Evolutionary conservation across 1,140 invertebrate species (phyloP), one percentile per base, ranked within the genome.

Genomic region (Papilio polytes): DNA sequence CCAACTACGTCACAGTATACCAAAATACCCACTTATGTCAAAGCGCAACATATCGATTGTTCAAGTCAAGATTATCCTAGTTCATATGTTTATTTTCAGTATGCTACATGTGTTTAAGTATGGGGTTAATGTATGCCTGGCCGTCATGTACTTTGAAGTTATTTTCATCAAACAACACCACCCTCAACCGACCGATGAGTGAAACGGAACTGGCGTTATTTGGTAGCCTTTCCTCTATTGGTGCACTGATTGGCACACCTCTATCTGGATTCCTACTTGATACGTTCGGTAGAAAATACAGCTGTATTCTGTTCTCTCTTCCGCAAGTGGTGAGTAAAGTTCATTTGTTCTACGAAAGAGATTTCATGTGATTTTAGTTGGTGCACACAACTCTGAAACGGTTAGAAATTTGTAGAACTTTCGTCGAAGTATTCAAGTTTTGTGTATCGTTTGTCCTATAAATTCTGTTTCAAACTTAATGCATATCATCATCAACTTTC

Each of bases 131-230:
- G 66, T 92, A 85, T 53, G 83, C 90, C 0, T 93, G 91, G 91
- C 91, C 92, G 15, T 92, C 92, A 0, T 92, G 87, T 0, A 92
- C 89, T 0, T 59, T 88, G 0, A 80, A 74, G 1, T 81, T 91
- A 26, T 94, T 94, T 80, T 82, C 79, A n/a, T 92, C 92, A 0
- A 20, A 73, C 0, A 88, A 89, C 78, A 93, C 92, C 0, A 89
- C 91, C 0, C 83, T 94, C 0, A 46, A 89, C 51, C 82, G 92
- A 63, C 86, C 89, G 0, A 92, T 93, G 90, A 86, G 86, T 0
- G 87, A 86, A 6, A 84, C 82, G 0, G 92, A 94, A 70, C 31
- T 89, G 44, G 86, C 90, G 6, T 22, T 94, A 0, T 73, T 92
- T 3, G 90, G 92, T 0, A 91, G 89, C 31, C 77, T 92, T 15